A percentile compares a stretch with the other conserved stretches of the same genome.
Evolutionary conservation across 2,888 invertebrate genomes (phyloP).

Genomic region (Stenurella melanura): DNA sequence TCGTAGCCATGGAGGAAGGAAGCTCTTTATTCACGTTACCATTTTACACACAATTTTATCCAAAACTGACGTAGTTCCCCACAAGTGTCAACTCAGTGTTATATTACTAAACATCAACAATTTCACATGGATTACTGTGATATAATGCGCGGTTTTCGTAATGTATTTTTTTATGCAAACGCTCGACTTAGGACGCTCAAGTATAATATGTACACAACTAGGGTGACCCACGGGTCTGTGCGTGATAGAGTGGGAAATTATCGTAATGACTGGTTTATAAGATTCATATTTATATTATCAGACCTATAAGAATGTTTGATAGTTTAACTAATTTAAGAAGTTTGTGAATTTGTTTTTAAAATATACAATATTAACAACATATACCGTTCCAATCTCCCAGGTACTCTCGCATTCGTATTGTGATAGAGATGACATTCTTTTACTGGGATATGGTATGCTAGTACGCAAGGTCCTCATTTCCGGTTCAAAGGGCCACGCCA

Average conservation of each 20-base stretch:
- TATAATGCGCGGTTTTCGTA: conserved; percentile 6
- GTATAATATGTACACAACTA: background rate
- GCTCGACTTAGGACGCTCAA: conserved; percentile 1
- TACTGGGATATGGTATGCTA: no score
- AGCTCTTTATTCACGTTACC: conserved; percentile 10
- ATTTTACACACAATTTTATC: conserved; percentile 3
- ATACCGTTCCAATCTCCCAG: no score
- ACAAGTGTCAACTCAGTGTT: conserved; percentile 4
- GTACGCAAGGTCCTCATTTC: no score
- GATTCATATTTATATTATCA: background rate
- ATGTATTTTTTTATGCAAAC: background rate
- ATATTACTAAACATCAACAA: conserved; percentile 4
- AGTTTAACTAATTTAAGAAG: no score
- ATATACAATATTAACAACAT: no score
- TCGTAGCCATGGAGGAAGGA: background rate
- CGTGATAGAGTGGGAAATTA: background rate
- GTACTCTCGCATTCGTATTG: no score
- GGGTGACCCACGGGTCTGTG: background rate
- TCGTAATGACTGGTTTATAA: background rate
- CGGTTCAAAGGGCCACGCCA: no score
- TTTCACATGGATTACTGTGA: conserved; percentile 25
- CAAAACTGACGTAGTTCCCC: background rate
- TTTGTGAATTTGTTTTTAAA: no score
- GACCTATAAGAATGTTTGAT: background rate
- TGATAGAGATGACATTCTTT: no score